Evolutionary conservation across 2,888 invertebrate species (phyloP), one percentile per base, ranked within the genome.

Genomic region (Acrobasis consociella): DNA sequence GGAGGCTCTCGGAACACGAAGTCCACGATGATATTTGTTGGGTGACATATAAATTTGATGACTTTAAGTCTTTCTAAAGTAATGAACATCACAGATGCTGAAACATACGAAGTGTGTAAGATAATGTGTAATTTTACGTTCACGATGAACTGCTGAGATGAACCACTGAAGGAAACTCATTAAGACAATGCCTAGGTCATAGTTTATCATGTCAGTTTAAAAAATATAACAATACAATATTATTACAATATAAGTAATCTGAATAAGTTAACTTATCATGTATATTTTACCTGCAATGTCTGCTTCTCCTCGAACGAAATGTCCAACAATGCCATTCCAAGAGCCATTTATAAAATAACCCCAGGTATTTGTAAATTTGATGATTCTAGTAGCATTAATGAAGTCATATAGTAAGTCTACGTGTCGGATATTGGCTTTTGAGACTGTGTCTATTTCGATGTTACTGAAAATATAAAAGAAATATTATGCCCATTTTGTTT

Each of bases 1-100:
- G 94, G 93, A 1, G 95, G 95, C 64, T 94, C 93, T 9, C 94
- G 93, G 76, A 95, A 95, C 56, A 95, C 85, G 70, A 60, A 60
- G 11, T 22, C n/a, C 22, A 60, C 42, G 5, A n/a, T 17, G n/a
- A 60, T 9, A 5, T 60, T 17, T 5, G 51, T 22, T 9, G 60
- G 60, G 9, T 42, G 38, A 13, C 39, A 16, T 16, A 60, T 17
- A 39, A 22, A 60, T n/a, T 60, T 2, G 51, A 52, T n/a, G 9
- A 22, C 1, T 9, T n/a, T 39, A 8, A 60, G 15, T 3, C 60
- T 39, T 9, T 51, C 39, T 1, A 10, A 1, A 13, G 1, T 60
- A 15, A 60, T 52, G 16, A 51, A 60, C 51, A 60, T 39, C n/a
- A 60, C 51, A 9, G 60, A 39, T 42, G 15, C 60, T 60, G 42